phyloP scores from a whole-genome alignment of 2,888 invertebrate species.

The Lycophotia porphyrea region DNA sequence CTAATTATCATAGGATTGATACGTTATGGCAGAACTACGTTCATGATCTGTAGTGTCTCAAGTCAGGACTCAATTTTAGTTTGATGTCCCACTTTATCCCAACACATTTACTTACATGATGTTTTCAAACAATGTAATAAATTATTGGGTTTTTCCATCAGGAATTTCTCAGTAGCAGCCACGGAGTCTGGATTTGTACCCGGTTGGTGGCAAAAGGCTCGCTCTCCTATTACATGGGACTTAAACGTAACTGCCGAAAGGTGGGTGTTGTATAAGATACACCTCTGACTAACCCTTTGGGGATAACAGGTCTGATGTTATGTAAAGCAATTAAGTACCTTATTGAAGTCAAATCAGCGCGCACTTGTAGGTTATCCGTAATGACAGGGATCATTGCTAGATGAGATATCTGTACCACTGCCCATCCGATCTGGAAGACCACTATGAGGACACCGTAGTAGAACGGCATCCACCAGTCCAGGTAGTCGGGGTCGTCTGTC shows the following conservation, averaged over 20 bases:
- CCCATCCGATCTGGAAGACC: conserved; percentile 98
- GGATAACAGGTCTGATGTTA: background rate
- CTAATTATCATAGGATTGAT: background rate
- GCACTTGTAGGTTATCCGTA: conserved; percentile 92
- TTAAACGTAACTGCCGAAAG: background rate
- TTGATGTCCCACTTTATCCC: background rate
- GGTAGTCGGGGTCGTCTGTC: conserved; percentile 76
- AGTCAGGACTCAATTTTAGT: background rate
- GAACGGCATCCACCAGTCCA: conserved; percentile 88
- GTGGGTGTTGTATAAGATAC: background rate
- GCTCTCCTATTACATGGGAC: too few species aligned
- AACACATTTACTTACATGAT: background rate
- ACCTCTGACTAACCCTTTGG: background rate
- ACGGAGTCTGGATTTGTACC: background rate
- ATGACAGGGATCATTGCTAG: conserved; percentile 96
- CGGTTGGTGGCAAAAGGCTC: background rate
- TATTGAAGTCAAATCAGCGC: conserved; percentile 95
- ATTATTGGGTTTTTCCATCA: background rate
- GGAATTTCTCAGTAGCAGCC: background rate
- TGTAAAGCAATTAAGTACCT: conserved; percentile 87
- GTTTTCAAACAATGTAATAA: background rate
- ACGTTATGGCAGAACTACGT: background rate
- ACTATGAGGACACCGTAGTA: conserved; percentile 91
- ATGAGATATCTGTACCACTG: conserved; percentile 97
- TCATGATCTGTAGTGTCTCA: background rate